A percentile compares a stretch with the other conserved stretches of the same genome.
These are phyloP conservation scores for Drosophila nr. fundita DNA, from an alignment of 2,888 invertebrate genomes.

Conservation along the genomic window DNA sequence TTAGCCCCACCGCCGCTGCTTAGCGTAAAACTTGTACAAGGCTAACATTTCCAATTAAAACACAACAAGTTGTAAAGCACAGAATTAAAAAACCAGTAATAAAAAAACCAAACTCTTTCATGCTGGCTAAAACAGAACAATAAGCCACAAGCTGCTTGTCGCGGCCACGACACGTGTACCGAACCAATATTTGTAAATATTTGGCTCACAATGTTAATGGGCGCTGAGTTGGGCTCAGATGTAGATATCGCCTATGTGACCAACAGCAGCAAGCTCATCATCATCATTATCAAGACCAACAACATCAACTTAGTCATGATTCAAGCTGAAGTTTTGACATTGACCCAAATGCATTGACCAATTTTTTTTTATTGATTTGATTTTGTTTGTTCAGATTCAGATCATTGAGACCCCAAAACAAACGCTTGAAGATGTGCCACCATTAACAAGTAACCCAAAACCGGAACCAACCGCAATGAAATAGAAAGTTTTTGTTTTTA, in stretches of 20 bases:
- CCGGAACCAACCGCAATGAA: slow-evolving; percentile 69
- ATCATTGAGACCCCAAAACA: slow-evolving; percentile 38
- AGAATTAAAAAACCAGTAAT: neutral
- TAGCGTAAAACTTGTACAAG: slow-evolving; percentile 49
- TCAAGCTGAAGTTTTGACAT: slow-evolving; percentile 65
- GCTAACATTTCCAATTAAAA: slow-evolving; percentile 54
- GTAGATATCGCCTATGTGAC: slow-evolving; percentile 16
- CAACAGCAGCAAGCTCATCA: slow-evolving; percentile 2
- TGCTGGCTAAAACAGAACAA: slow-evolving; percentile 46
- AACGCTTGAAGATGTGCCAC: slow-evolving; percentile 16
- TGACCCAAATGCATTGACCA: slow-evolving; percentile 74
- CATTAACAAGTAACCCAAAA: slow-evolving; percentile 45
- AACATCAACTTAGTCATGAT: slow-evolving; percentile 20
- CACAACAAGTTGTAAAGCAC: slow-evolving; percentile 32
- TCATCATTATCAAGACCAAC: slow-evolving; percentile 1
- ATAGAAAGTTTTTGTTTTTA: slow-evolving; percentile 67
- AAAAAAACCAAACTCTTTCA: slow-evolving; percentile 13
- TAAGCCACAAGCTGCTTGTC: slow-evolving; percentile 22
- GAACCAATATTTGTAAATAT: slow-evolving; percentile 19
- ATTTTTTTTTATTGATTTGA: slow-evolving; percentile 68
- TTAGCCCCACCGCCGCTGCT: slow-evolving; percentile 26
- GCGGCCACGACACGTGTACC: slow-evolving; percentile 24
- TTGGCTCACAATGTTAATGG: slow-evolving; percentile 22
- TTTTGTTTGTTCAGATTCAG: slow-evolving; percentile 51
- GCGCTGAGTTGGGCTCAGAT: slow-evolving; percentile 12